phyloP scores from a whole-genome alignment of 1,140 invertebrate genomes.

The Cecropterus lyciades region DNA sequence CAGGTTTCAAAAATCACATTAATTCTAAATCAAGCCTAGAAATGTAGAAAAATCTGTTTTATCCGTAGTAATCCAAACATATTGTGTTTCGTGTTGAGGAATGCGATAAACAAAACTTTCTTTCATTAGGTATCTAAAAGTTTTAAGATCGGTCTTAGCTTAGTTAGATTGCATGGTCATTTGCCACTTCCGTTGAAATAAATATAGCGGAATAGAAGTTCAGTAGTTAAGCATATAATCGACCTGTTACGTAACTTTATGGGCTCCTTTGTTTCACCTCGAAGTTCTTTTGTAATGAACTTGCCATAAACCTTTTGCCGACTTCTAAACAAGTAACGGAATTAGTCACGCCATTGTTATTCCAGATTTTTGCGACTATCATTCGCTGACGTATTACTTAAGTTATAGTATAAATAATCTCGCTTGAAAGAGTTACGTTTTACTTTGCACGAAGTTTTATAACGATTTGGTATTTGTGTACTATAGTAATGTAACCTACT shows the following conservation, averaged over 20 bases:
- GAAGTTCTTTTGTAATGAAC: slow-evolving; percentile 17
- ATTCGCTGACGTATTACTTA: slow-evolving; percentile 8
- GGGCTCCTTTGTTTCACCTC: slow-evolving; percentile 17
- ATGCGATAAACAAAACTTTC: no score
- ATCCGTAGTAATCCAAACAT: no score
- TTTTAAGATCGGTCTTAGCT: no score
- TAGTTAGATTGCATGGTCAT: background rate
- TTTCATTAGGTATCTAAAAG: no score
- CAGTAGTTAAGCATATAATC: background rate
- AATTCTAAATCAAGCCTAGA: no score
- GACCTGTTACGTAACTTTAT: slow-evolving; percentile 19
- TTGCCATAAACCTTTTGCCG: slow-evolving; percentile 15
- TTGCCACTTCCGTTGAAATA: background rate
- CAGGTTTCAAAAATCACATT: no score
- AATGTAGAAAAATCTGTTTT: no score
- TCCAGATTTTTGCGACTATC: slow-evolving; percentile 10
- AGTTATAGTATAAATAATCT: background rate
- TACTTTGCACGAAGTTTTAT: background rate
- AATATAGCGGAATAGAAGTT: background rate
- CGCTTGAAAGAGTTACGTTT: slow-evolving; percentile 6
- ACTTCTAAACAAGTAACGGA: slow-evolving; percentile 26
- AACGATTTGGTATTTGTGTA: background rate
- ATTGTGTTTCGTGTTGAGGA: no score
- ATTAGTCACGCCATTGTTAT: slow-evolving; percentile 12
- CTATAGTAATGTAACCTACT: no score